These are phyloP conservation scores for Ephydatia muelleri DNA, from an alignment of 37 sponge, comb jelly and placozoan species.

Conservation along the genomic window DNA sequence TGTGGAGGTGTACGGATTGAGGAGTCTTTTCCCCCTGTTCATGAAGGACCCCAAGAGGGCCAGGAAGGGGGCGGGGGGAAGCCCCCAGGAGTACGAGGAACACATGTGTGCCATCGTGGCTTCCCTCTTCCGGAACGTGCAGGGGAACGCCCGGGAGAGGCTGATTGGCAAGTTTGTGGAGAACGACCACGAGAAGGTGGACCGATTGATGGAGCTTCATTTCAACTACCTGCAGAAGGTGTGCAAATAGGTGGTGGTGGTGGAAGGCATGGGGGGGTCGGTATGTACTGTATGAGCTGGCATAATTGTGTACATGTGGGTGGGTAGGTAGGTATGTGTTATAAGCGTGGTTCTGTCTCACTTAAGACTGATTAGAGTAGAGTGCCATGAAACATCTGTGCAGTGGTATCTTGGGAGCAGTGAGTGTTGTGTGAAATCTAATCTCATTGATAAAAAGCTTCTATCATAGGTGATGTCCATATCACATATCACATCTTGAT, in stretches of 20 bases:
- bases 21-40: constrained; percentile 92
- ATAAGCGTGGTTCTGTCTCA: no score
- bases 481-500: no score
- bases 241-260: not conserved
- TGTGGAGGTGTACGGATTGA: constrained; percentile 91
- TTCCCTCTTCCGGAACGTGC: constrained; percentile 78
- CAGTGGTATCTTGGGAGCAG: no score
- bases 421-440: no score
- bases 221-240: constrained; percentile 78
- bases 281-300: not conserved
- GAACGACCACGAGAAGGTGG: constrained; percentile 93
- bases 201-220: constrained; percentile 93
- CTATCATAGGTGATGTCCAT: no score
- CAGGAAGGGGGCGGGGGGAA: constrained; percentile 47
- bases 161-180: constrained; percentile 91
- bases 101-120: constrained; percentile 91
- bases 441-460: no score
- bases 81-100: constrained; percentile 85
- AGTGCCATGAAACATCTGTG: no score
- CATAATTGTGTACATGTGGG: not conserved
- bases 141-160: constrained; percentile 42
- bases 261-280: not conserved
- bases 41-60: constrained; percentile 85
- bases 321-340: no score
- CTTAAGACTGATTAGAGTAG: no score